Percentiles rank a stretch among this genome's conserved stretches.
These are phyloP conservation scores for Peromyscus attwateri DNA, from an alignment of 2,797 vertebrate species.

Conservation along the genomic window DNA sequence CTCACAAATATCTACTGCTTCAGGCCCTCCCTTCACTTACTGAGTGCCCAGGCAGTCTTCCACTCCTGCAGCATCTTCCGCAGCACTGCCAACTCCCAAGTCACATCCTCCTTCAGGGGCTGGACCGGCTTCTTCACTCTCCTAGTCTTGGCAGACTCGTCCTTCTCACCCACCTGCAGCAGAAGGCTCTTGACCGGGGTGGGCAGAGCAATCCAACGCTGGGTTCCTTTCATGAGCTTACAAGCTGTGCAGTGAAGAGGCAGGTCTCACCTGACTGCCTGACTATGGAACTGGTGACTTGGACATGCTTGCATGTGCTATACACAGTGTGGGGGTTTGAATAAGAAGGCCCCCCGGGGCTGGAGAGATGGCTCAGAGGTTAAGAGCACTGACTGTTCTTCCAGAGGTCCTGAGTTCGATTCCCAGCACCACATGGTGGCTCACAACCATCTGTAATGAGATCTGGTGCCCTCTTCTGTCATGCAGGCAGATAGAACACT, in stretches of 20 bases:
- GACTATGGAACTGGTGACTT: not conserved
- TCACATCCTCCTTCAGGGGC: slow-evolving; percentile 33
- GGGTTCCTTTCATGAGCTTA: slow-evolving; percentile 80
- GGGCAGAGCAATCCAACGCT: slow-evolving; percentile 84
- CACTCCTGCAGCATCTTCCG: slow-evolving; percentile 87
- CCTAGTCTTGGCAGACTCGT: slow-evolving; percentile 5
- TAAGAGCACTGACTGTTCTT: too few species aligned
- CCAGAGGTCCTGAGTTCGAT: too few species aligned
- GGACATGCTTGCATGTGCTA: not conserved
- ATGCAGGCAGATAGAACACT: too few species aligned
- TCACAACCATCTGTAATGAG: too few species aligned
- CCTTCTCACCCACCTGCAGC: slow-evolving; percentile 65
- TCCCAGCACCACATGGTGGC: too few species aligned
- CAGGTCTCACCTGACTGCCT: not conserved
- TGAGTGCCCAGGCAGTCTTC: slow-evolving; percentile 87
- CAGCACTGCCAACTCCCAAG: slow-evolving; percentile 77
- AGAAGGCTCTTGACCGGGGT: slow-evolving; percentile 76
- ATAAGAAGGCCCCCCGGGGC: not conserved
- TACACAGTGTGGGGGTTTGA: not conserved
- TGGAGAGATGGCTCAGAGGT: too few species aligned
- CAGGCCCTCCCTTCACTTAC: slow-evolving; percentile 74
- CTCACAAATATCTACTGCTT: not conserved
- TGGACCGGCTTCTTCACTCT: slow-evolving; percentile 33
- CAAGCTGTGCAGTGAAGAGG: not conserved
- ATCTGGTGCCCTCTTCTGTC: too few species aligned